A percentile compares a stretch with the other conserved stretches of the same genome.
Evolutionary conservation across 2,797 vertebrate species (phyloP).

Genomic region (Neosilurus hyrtlii): DNA sequence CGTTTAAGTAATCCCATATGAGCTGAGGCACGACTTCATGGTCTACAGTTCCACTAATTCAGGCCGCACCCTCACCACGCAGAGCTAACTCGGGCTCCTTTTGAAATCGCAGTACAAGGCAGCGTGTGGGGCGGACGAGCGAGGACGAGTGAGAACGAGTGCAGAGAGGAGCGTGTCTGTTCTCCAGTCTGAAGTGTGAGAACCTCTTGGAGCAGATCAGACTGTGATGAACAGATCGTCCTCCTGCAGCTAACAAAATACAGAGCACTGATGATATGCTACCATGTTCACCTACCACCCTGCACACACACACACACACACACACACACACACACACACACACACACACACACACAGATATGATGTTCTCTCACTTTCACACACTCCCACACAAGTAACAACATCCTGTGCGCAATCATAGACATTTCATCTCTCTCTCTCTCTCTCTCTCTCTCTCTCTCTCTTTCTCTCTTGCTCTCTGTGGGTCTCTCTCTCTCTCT

Average conservation of each 20-base stretch:
- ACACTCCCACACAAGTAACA: slow-evolving; percentile 23
- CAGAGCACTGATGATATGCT: not conserved
- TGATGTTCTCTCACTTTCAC: not conserved
- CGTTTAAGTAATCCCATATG: slow-evolving; percentile 60
- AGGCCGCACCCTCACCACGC: not conserved
- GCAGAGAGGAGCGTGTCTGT: not conserved
- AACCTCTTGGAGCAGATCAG: not conserved
- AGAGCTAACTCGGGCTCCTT: not conserved
- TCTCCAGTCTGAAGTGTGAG: not conserved
- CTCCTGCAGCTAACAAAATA: not conserved
- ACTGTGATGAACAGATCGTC: slow-evolving; percentile 5
- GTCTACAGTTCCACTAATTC: not conserved
- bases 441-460: not conserved
- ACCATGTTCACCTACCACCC: slow-evolving; percentile 10
- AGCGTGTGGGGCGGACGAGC: not conserved
- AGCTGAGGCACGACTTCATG: not conserved
- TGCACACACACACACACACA: slow-evolving; percentile 5
- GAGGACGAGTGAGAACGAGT: not conserved
- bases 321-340: not conserved
- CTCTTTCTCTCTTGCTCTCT: not conserved
- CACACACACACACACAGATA: not conserved
- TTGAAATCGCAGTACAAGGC: not conserved
- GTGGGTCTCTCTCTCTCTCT: too few species aligned
- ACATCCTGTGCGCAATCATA: not conserved
- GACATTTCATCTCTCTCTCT: not conserved